Evolutionary conservation across 2,113 vertebrate genomes (phyloP).

Genomic region (Mystacornis crossleyi): DNA sequence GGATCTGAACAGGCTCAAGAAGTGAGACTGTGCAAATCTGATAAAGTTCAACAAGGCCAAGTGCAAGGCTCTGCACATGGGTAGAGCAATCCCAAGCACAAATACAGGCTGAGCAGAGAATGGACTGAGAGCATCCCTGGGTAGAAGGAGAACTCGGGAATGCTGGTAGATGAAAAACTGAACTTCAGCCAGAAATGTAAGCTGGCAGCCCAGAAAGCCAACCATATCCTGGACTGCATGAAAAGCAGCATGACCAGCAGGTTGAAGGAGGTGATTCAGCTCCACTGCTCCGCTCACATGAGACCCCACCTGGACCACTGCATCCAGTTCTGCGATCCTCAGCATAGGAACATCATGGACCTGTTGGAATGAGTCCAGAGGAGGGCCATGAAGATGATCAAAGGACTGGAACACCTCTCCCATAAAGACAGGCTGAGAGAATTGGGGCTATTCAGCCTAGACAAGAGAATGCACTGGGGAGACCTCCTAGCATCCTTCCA

Average conservation of each 20-base stretch:
- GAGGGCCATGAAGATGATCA: background rate
- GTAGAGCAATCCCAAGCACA: background rate
- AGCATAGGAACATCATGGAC: background rate
- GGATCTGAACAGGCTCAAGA: background rate
- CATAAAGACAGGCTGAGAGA: background rate
- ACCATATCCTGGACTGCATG: too few species aligned
- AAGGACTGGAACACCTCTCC: background rate
- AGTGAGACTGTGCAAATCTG: background rate
- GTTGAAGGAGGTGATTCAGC: background rate
- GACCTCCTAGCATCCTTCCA: background rate
- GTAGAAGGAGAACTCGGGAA: background rate
- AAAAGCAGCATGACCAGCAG: background rate
- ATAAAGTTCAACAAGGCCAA: background rate
- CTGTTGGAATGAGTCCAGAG: background rate
- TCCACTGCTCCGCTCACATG: accelerated
- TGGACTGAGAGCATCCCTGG: background rate
- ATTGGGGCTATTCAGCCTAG: background rate
- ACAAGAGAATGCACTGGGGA: background rate
- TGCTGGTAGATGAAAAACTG: background rate
- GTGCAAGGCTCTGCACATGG: background rate
- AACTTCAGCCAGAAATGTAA: background rate
- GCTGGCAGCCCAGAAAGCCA: background rate
- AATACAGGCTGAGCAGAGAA: background rate
- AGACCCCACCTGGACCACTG: background rate
- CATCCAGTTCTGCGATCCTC: background rate